phyloP scores from a whole-genome alignment of 2,797 vertebrate genomes.

The Protonibea diacanthus region DNA sequence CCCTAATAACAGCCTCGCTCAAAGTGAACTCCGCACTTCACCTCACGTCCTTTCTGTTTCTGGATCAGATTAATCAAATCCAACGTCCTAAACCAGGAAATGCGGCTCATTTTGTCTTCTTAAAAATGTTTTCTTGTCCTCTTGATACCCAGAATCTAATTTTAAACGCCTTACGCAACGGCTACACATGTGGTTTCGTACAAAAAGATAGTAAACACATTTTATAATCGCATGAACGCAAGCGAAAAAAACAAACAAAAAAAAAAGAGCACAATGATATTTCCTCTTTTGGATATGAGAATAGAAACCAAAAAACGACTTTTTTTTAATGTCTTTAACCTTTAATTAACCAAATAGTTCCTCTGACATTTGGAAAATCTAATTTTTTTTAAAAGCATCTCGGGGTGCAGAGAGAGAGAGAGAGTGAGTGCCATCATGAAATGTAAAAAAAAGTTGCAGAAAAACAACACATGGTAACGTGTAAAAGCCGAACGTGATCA shows the following conservation, averaged over 20 bases:
- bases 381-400: conserved; percentile 16
- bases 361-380: conserved; percentile 38
- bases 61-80: conserved; percentile 15
- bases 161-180: neutral
- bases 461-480: conserved; percentile 37
- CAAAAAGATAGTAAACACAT: neutral
- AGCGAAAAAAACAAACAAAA: neutral
- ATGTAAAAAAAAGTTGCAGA: conserved; percentile 16
- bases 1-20: conserved; percentile 26
- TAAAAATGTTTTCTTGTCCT: neutral
- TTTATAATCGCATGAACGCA: conserved; percentile 5
- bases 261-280: conserved; percentile 9
- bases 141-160: conserved; percentile 20
- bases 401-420: neutral
- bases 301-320: conserved; percentile 4
- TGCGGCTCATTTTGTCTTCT: neutral
- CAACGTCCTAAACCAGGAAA: conserved; percentile 30
- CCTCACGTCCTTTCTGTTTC: conserved; percentile 6
- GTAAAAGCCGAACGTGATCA: conserved; percentile 28
- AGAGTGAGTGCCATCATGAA: neutral
- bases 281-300: conserved; percentile 16
- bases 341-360: conserved; percentile 46
- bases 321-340: conserved; percentile 45
- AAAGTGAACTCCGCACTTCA: conserved; percentile 8
- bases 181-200: conserved; percentile 12